Evolutionary conservation across 2,113 vertebrate species (phyloP).

Genomic region (Mastomys coucha): DNA sequence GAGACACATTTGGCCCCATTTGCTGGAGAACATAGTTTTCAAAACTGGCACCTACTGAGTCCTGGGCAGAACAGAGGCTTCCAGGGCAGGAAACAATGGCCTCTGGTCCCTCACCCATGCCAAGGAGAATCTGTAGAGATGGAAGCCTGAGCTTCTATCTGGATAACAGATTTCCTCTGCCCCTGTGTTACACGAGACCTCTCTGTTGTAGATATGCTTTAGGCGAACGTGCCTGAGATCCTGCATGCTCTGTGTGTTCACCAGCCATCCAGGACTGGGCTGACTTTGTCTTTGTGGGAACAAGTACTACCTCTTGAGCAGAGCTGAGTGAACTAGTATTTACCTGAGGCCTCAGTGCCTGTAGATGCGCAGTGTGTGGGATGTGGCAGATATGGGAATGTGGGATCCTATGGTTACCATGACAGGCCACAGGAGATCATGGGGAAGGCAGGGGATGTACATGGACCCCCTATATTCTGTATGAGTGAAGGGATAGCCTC

Average conservation of each 20-base stretch:
- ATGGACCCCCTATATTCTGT: background rate
- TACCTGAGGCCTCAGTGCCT: background rate
- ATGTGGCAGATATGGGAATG: background rate
- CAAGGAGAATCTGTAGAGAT: background rate
- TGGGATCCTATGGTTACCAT: background rate
- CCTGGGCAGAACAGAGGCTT: no score
- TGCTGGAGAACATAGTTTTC: background rate
- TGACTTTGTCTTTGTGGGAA: background rate
- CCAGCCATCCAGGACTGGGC: background rate
- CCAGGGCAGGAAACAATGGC: background rate
- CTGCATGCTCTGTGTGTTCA: fast-evolving
- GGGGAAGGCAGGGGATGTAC: background rate
- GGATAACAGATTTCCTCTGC: background rate
- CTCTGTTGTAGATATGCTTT: fast-evolving
- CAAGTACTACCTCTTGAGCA: background rate
- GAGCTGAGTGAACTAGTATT: background rate
- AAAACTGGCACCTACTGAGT: background rate
- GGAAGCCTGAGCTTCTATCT: background rate
- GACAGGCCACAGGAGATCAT: no score
- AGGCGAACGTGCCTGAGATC: background rate
- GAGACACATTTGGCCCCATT: background rate
- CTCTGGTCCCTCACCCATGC: background rate
- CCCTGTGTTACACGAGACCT: background rate
- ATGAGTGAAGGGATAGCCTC: background rate
- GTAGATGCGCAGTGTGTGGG: no score